Percentiles rank a stretch among this genome's conserved stretches.
These are phyloP conservation scores for Epinotia bilunana DNA, from an alignment of 2,888 invertebrate genomes.

Conservation along the genomic window DNA sequence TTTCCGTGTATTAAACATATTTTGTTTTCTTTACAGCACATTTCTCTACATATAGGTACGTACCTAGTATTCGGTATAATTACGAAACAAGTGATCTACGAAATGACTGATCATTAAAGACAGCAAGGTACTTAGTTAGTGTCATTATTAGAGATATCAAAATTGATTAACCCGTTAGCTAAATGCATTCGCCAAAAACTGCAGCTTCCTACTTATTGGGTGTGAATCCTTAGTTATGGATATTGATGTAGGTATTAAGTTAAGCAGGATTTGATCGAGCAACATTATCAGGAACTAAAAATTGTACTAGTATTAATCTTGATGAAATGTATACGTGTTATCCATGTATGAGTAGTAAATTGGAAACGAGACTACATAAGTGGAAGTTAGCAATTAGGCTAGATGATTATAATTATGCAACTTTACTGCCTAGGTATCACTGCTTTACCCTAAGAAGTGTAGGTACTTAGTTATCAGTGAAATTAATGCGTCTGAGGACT, in stretches of 20 bases:
- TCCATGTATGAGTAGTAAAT: conserved; percentile 7
- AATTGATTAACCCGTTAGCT: not conserved
- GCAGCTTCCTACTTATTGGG: no score
- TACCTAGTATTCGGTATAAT: no score
- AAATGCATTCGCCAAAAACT: not conserved
- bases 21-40: no score
- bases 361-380: conserved; percentile 30
- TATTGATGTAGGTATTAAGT: not conserved
- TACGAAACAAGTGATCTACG: no score
- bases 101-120: no score
- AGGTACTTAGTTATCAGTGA: conserved; percentile 15
- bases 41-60: no score
- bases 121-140: not conserved
- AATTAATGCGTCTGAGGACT: conserved; percentile 21
- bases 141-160: not conserved
- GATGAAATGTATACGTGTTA: not conserved
- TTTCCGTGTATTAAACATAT: not conserved
- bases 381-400: conserved; percentile 32
- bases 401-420: conserved; percentile 39
- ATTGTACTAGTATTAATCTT: not conserved
- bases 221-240: not conserved
- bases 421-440: not conserved
- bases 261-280: not conserved
- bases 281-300: not conserved
- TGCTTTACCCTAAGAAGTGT: conserved; percentile 25